Base-by-base conservation (phyloP, 2,888 invertebrate genomes). In the Thumatha senex region DNA sequence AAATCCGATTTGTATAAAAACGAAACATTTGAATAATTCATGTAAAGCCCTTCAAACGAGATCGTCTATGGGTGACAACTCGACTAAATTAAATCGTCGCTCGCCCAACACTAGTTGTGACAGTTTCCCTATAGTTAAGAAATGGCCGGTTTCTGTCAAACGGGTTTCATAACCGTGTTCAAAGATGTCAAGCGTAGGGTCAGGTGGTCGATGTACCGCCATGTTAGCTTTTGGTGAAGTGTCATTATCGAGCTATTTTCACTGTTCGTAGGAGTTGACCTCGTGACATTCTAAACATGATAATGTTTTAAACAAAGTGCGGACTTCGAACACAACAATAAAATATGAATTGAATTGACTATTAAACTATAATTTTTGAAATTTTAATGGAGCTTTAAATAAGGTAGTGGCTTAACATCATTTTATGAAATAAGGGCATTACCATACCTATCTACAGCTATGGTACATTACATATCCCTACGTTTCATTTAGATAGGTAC, bases 101-200 rank as follows among this genome's bases (percentile, higher is more conserved):
- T 40, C 11, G 35, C 41, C 39, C 38, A 44, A 15, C 34, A 40
- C 34, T 14, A 40, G 15, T 12, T 51, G 33, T 33, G 40, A 46
- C 41, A 13, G 35, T 40, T 48, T 10, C 14, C 29, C 39, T 56
- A 48, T 40, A 49, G 41, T 53, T 59, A 53, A 1, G 34, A 66
- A 58, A 52, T 40, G 45, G 56, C 48, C 12, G 58, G 46, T 41
- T 65, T 55, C 35, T 14, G 53, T 36, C 48, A 54, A 66, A 68
- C 69, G 41, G 39, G 68, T 69, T 64, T 56, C 40, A 45, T 69
- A 62, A 69, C 69, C 67, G 69, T 66, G 69, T 68, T 68, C 48
- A 24, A 33, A 50, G 59, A 56, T 62, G 68, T 59, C 58, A 59
- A 24, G 50, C 56, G 30, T 33, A 60, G 59, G 67, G 67, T 67